Evolutionary conservation across 2,797 vertebrate species (phyloP), one percentile per base, ranked within the genome.

Genomic region (Pygocentrus nattereri): DNA sequence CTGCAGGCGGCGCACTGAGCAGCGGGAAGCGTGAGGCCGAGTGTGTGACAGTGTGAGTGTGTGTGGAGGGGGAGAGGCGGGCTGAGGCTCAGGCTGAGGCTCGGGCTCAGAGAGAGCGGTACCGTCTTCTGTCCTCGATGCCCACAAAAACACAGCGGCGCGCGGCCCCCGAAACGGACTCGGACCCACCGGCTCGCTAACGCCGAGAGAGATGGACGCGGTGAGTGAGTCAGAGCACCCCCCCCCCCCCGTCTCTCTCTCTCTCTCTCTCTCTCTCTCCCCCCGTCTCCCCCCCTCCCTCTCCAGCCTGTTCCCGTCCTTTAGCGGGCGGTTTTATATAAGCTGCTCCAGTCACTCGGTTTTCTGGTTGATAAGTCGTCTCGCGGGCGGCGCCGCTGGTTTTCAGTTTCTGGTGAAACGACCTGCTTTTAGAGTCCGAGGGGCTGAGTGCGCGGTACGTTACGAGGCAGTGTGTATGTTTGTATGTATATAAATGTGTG

Each of bases 161-260:
- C 41, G 12, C 41, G 0, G 41, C 73, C 72, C 50, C 27, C 54
- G 16, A 49, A 23, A 75, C 59, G 52, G 5, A 64, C 84, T 76
- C 68, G 79, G 71, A 64, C 71, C 86, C 70, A 85, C 86, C 68
- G 58, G 79, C 87, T 68, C 87, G 81, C 81, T 80, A 85, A 86
- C 49, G 58, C 84, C 34, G 84, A 83, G 85, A 88, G 89, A 82
- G 91, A 47, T 47, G 62, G 34, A 93, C 93, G 92, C 90, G 93
- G 62, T 64, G 62, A 94, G 62, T 64, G 62, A 94, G 93, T 93
- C 88, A 80, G 78, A 84, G 19, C 27, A n/a, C n/a, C n/a, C n/a
- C n/a, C n/a, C n/a, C n/a, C n/a, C n/a, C n/a, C n/a, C n/a, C n/a
- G n/a, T n/a, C n/a, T n/a, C n/a, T n/a, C n/a, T n/a, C n/a, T n/a